A percentile compares a stretch with the other conserved stretches of the same genome.
Conservation (phyloP, 2,888 invertebrate species). For the Latheticus oryzae region DNA sequence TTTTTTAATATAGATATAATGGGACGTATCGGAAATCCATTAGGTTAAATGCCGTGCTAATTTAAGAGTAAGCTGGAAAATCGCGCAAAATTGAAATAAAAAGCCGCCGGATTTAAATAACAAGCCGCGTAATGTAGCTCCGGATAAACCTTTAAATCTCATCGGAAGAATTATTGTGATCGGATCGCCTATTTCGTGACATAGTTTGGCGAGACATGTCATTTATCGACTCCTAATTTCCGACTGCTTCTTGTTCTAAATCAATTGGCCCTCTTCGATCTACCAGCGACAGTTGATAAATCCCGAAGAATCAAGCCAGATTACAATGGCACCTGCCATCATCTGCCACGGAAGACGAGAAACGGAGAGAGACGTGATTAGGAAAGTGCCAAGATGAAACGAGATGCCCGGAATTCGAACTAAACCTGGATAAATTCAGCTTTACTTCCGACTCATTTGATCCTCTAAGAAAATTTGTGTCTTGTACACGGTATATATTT, state of each 20-base stretch:
- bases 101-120: constrained; percentile 63
- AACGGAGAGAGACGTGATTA: constrained; percentile 45
- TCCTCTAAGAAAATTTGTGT: constrained; percentile 64
- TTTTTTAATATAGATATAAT: constrained; percentile 54
- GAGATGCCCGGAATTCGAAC: constrained; percentile 42
- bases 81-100: constrained; percentile 65
- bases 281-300: constrained; percentile 62
- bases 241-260: constrained; percentile 51
- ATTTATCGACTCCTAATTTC: constrained; percentile 52
- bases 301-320: constrained; percentile 60
- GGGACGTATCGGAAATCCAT: constrained; percentile 63
- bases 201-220: constrained; percentile 45
- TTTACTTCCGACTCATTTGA: constrained; percentile 64
- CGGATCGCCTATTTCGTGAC: constrained; percentile 48
- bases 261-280: constrained; percentile 61
- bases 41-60: constrained; percentile 63
- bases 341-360: constrained; percentile 55
- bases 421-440: constrained; percentile 61
- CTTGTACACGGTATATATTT: constrained; percentile 49
- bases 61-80: constrained; percentile 63
- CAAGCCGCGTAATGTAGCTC: constrained; percentile 59
- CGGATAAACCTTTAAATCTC: constrained; percentile 56
- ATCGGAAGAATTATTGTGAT: constrained; percentile 48
- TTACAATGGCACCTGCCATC: constrained; percentile 62
- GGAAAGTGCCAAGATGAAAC: constrained; percentile 49